phyloP scores from a whole-genome alignment of 2,113 vertebrate species.

The Gnathonemus echidnorhynchus region DNA sequence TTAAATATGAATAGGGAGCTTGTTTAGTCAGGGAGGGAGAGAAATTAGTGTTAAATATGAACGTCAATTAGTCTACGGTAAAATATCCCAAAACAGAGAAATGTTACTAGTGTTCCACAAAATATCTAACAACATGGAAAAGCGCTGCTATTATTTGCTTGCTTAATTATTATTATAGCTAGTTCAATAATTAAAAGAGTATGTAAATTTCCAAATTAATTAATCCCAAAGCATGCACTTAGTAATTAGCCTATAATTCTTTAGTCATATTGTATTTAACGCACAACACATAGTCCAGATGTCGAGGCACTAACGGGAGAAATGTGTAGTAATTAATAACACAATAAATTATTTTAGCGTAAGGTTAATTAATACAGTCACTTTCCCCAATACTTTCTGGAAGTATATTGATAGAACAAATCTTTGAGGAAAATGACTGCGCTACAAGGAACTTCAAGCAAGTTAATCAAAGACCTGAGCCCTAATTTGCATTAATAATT shows the following conservation, averaged over 20 bases:
- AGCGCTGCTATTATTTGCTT: conserved; percentile 40
- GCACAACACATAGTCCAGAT: conserved; percentile 36
- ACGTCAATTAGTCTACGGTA: not conserved
- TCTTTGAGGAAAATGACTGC: conserved; percentile 55
- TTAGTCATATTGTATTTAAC: conserved; percentile 44
- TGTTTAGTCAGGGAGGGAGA: not conserved
- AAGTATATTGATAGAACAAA: conserved; percentile 46
- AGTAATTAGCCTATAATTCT: conserved; percentile 61
- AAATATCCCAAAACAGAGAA: not conserved
- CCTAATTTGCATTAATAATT: conserved; percentile 64
- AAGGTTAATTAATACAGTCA: conserved; percentile 57
- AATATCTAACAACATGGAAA: not conserved
- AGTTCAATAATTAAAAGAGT: conserved; percentile 55
- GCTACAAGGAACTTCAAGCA: conserved; percentile 53
- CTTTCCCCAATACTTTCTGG: conserved; percentile 47
- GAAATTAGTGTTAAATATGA: not conserved
- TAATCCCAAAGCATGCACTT: conserved; percentile 51
- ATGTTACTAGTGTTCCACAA: not conserved
- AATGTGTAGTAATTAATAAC: conserved; percentile 57
- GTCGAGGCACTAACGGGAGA: conserved; percentile 40
- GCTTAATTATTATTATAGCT: conserved; percentile 52
- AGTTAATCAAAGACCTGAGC: conserved; percentile 60
- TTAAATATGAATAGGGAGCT: not conserved
- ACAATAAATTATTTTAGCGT: conserved; percentile 46
- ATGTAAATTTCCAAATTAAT: conserved; percentile 50